Percentiles rank a stretch among this genome's conserved stretches.
phyloP scores from a whole-genome alignment of 1,140 invertebrate genomes.

The Aphaenogaster floridana region DNA sequence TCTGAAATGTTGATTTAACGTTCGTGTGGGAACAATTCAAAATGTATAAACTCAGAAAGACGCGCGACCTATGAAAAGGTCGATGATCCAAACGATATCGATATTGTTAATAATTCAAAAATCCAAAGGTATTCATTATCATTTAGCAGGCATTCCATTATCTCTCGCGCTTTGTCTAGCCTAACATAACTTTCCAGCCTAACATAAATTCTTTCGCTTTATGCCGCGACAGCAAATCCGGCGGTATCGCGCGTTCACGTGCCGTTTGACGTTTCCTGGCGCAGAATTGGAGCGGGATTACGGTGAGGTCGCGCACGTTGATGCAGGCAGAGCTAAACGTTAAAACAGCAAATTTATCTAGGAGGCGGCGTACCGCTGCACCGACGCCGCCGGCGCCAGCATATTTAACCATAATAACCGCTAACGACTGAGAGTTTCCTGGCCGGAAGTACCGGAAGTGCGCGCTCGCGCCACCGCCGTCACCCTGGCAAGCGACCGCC shows the following conservation, averaged over 20 bases:
- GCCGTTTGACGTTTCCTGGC: conserved; percentile 36
- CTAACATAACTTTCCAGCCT: neutral
- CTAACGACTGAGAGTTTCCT: conserved; percentile 79
- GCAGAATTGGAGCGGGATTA: conserved; percentile 39
- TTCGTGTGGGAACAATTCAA: neutral
- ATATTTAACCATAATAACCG: conserved; percentile 79
- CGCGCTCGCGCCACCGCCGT: conserved; percentile 46
- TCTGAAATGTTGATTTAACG: too few relatives aligned
- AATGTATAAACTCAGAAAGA: neutral
- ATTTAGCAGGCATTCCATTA: neutral
- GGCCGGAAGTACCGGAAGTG: conserved; percentile 69
- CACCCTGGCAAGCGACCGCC: conserved; percentile 66
- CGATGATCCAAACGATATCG: neutral
- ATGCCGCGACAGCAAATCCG: neutral
- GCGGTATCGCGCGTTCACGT: conserved; percentile 38
- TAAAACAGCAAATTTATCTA: conserved; percentile 69
- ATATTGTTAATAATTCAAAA: neutral
- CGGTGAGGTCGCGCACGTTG: neutral
- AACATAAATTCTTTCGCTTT: neutral
- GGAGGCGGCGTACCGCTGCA: neutral
- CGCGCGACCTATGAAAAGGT: neutral
- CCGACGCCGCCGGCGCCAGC: conserved; percentile 37
- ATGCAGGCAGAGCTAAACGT: conserved; percentile 2
- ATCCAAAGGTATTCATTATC: neutral
- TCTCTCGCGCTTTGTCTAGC: neutral